Conservation (phyloP, 2,797 vertebrate species). For the Parauchenoglanis punctatus region DNA sequence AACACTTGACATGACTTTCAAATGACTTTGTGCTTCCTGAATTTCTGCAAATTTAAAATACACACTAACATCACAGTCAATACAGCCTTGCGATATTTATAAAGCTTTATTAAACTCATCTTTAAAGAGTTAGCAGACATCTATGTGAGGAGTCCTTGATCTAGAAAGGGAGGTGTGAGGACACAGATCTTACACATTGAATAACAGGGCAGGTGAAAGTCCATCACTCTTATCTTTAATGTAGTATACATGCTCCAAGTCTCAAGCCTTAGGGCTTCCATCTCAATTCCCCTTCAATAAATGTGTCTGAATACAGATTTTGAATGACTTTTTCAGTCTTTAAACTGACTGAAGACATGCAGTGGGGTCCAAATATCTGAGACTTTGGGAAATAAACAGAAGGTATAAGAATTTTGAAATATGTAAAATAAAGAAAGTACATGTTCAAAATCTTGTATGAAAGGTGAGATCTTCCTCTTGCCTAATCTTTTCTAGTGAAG, state of each 20-base stretch:
- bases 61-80: neutral
- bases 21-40: too few species aligned
- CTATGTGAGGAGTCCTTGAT: constrained; percentile 6
- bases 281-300: neutral
- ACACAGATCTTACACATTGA: constrained; percentile 40
- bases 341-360: neutral
- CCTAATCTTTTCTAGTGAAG: neutral
- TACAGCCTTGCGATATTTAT: neutral
- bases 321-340: neutral
- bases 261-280: neutral
- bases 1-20: too few species aligned
- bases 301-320: neutral
- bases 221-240: constrained; percentile 68
- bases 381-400: neutral
- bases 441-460: neutral
- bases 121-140: neutral
- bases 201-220: constrained; percentile 72
- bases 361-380: too few species aligned
- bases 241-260: constrained; percentile 49
- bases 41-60: too few species aligned
- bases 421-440: neutral
- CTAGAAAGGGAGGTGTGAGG: constrained; percentile 11
- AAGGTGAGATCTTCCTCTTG: neutral
- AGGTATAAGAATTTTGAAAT: neutral
- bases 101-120: neutral